A percentile compares a stretch with the other conserved stretches of the same genome.
Evolutionary conservation across 1,140 invertebrate genomes (phyloP).

Genomic region (Heliconius nattereri): DNA sequence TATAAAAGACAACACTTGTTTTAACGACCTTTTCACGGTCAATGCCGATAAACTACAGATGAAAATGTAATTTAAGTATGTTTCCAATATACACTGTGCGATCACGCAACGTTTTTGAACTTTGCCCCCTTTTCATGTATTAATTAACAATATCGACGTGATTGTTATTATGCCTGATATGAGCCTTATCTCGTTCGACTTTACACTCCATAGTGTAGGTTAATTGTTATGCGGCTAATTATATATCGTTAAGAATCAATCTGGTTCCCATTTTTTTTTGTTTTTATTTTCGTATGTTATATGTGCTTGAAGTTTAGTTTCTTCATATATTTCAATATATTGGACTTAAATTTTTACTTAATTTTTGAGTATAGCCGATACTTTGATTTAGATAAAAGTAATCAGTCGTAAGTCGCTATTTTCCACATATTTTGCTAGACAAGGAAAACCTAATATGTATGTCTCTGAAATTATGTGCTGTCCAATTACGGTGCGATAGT

Average conservation of each 20-base stretch:
- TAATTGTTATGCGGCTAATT: neutral
- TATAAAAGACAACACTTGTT: neutral
- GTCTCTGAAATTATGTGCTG: too few species aligned
- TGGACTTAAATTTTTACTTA: neutral
- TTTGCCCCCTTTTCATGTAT: conserved; percentile 29
- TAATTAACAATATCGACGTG: conserved; percentile 36
- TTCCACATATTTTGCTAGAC: too few species aligned
- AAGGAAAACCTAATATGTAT: too few species aligned
- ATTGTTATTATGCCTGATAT: conserved; percentile 29
- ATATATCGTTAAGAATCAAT: conserved; percentile 3
- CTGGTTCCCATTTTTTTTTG: neutral
- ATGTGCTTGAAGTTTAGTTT: too few species aligned
- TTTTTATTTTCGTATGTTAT: neutral
- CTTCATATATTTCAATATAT: too few species aligned
- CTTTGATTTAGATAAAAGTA: too few species aligned
- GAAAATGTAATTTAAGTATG: conserved; percentile 8
- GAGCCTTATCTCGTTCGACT: conserved; percentile 5
- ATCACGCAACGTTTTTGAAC: conserved; percentile 45
- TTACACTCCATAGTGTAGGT: conserved; percentile 4
- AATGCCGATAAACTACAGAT: neutral
- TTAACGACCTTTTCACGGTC: neutral
- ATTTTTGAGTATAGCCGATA: neutral
- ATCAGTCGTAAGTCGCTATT: too few species aligned
- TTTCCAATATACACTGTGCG: conserved; percentile 26
- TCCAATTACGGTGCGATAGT: neutral